These are phyloP conservation scores for Etia nguti DNA, from an alignment of 2,113 vertebrate species.

Conservation along the genomic window DNA sequence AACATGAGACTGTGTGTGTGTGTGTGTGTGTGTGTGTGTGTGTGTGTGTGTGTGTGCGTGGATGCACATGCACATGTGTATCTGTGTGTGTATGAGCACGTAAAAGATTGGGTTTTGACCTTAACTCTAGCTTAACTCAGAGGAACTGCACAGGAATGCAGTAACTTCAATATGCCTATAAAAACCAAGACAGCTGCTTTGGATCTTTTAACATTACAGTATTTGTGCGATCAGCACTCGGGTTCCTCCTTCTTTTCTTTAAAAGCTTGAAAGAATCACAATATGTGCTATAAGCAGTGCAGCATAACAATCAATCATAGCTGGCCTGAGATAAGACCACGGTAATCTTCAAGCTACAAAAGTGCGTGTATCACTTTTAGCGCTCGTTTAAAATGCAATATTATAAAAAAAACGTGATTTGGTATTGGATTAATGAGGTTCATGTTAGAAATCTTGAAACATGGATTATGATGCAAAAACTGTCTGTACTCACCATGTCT, in stretches of 20 bases:
- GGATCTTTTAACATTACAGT: conserved; percentile 50
- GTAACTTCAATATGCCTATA: conserved; percentile 23
- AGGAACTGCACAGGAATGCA: conserved; percentile 49
- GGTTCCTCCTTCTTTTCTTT: not conserved
- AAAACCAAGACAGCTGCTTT: conserved; percentile 50
- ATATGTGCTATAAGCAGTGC: not conserved
- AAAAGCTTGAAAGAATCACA: conserved; percentile 2
- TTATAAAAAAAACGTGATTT: not conserved
- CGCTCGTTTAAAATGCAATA: not conserved
- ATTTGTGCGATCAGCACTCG: conserved; percentile 36
- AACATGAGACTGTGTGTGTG: not conserved
- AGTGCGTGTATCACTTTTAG: not conserved
- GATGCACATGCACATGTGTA: not conserved
- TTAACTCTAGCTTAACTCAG: conserved; percentile 38
- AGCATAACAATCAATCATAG: not conserved
- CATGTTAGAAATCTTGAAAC: not conserved
- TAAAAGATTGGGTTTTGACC: conserved; percentile 55
- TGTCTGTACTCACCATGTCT: not conserved
- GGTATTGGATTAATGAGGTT: not conserved
- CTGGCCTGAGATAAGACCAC: not conserved
- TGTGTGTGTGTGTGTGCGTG: not conserved
- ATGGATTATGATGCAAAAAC: not conserved
- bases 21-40: not conserved
- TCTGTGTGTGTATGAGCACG: not conserved
- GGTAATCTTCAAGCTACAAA: not conserved